Percentiles rank a stretch among this genome's conserved stretches.
Conservation (phyloP, 2,113 vertebrate species). For the Triplophysa dalaica region DNA sequence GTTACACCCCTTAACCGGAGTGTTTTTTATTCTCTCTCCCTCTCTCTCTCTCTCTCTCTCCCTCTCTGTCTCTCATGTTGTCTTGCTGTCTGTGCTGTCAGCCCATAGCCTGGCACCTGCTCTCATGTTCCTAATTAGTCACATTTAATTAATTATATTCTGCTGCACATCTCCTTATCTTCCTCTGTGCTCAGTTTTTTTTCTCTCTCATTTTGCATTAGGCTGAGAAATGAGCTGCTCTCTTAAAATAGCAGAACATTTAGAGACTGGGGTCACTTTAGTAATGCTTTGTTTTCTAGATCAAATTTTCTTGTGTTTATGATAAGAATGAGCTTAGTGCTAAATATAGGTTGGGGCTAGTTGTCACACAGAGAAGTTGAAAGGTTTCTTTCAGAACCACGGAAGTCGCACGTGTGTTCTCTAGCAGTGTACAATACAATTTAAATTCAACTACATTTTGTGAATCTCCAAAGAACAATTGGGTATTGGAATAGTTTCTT, state of each 20-base stretch:
- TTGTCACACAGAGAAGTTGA: no score
- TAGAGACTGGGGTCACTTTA: slow-evolving; percentile 23
- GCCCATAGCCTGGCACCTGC: slow-evolving; percentile 80
- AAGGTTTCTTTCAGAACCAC: no score
- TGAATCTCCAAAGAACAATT: no score
- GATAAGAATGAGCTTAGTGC: neutral
- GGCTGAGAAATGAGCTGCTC: slow-evolving; percentile 44
- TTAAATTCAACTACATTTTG: no score
- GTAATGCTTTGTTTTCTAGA: neutral
- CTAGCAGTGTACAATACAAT: no score
- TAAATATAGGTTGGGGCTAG: neutral
- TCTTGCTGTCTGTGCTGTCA: slow-evolving; percentile 85
- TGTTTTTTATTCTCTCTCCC: slow-evolving; percentile 61
- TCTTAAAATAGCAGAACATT: slow-evolving; percentile 31
- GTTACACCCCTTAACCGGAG: slow-evolving; percentile 79
- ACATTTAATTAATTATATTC: slow-evolving; percentile 81
- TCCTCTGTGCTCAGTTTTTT: slow-evolving; percentile 54
- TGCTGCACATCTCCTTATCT: slow-evolving; percentile 69
- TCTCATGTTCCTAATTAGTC: slow-evolving; percentile 82
- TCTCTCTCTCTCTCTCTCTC: slow-evolving; percentile 39
- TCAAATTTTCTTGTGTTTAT: neutral
- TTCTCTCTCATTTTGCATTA: slow-evolving; percentile 48
- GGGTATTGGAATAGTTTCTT: no score
- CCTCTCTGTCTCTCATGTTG: slow-evolving; percentile 76
- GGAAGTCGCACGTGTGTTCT: no score